Conservation (phyloP, 2,888 invertebrate genomes). For the Spodoptera exigua region DNA sequence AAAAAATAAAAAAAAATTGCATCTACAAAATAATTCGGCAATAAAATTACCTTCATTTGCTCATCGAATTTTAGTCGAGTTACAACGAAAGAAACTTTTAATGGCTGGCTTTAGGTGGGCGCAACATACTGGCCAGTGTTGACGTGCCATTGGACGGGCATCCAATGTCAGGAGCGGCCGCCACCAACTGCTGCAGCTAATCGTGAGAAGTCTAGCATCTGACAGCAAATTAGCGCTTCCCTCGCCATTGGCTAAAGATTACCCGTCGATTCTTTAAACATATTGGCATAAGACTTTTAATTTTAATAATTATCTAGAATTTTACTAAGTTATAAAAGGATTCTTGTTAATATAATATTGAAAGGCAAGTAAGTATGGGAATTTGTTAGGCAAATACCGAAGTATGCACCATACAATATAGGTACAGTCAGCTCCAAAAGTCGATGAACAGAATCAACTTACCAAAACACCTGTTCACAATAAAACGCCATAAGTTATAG, state of each 20-base stretch:
- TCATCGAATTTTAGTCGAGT: slow-evolving; percentile 21
- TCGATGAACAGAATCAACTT: no score
- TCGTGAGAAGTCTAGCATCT: slow-evolving; percentile 65
- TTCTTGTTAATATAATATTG: no score
- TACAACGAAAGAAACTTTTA: slow-evolving; percentile 25
- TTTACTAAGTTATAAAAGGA: no score
- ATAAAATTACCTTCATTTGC: slow-evolving; percentile 56
- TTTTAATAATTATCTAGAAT: background rate
- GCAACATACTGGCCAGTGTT: slow-evolving; percentile 36
- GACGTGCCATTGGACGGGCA: slow-evolving; percentile 39
- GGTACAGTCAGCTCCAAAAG: no score
- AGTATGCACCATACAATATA: no score
- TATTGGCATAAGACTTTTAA: slow-evolving; percentile 6
- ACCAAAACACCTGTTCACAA: no score
- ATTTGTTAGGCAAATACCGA: no score
- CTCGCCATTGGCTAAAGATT: slow-evolving; percentile 40
- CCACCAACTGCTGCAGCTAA: slow-evolving; percentile 42
- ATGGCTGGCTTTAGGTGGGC: slow-evolving; percentile 26
- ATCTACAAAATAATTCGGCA: slow-evolving; percentile 1
- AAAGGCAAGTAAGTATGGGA: no score
- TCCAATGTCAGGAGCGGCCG: slow-evolving; percentile 55
- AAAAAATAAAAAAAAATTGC: no score
- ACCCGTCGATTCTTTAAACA: slow-evolving; percentile 37
- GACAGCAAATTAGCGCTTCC: slow-evolving; percentile 58
- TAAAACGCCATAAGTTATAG: no score